These are phyloP conservation scores for Lagorchestes hirsutus DNA, from an alignment of 2,797 vertebrate species.

Conservation along the genomic window DNA sequence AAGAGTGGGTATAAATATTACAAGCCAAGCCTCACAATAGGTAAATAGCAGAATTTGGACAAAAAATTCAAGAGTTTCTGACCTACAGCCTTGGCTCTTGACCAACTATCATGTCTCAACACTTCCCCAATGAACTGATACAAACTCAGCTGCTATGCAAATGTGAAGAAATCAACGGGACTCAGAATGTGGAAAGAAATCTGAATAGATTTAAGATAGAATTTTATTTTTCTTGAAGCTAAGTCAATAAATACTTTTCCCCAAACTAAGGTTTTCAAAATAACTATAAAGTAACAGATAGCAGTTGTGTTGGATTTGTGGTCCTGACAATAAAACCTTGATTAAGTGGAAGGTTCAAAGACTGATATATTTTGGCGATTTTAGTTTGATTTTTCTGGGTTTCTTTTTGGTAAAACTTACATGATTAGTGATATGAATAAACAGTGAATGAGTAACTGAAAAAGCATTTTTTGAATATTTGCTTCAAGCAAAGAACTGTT, in stretches of 20 bases:
- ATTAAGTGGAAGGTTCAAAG: not conserved
- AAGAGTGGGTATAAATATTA: slow-evolving; percentile 14
- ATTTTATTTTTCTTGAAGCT: not conserved
- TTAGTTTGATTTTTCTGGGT: not conserved
- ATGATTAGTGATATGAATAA: not conserved
- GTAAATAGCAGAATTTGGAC: slow-evolving; percentile 7
- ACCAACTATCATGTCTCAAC: not conserved
- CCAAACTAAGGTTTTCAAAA: not conserved
- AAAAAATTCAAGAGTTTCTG: slow-evolving; percentile 15
- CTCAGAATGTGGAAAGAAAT: slow-evolving; percentile 39
- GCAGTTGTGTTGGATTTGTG: not conserved
- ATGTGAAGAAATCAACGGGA: not conserved
- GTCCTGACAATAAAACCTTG: not conserved
- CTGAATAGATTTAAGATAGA: not conserved
- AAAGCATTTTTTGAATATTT: not conserved
- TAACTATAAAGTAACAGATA: not conserved
- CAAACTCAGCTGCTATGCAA: slow-evolving; percentile 47
- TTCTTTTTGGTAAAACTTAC: not conserved
- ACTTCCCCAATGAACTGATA: not conserved
- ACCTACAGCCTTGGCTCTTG: not conserved
- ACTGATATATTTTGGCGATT: not conserved
- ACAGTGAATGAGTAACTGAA: not conserved
- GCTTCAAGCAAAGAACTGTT: not conserved
- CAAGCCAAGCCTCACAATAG: not conserved
- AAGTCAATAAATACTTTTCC: not conserved